Percentiles rank a stretch among this genome's conserved stretches.
Conservation (phyloP, 2,888 invertebrate species). For the Charanyca ferruginea region DNA sequence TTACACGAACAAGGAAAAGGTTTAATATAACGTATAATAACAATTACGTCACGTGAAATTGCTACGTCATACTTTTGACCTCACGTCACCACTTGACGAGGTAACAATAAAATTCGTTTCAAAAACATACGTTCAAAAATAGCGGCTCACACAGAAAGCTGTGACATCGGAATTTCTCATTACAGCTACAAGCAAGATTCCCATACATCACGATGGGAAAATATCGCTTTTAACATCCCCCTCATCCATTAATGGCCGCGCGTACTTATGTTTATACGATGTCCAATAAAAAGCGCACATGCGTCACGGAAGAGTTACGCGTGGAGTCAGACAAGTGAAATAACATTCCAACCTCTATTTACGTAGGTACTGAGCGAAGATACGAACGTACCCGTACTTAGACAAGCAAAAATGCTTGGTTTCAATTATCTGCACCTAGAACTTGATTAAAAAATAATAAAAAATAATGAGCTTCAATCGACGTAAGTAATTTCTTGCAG, state of each 20-base stretch:
- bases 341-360: conserved; percentile 56
- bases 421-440: conserved; percentile 63
- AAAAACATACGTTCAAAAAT: conserved; percentile 74
- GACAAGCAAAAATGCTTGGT: conserved; percentile 45
- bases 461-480: conserved; percentile 73
- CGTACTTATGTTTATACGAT: conserved; percentile 72
- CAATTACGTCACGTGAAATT: conserved; percentile 34
- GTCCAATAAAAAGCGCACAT: conserved; percentile 71
- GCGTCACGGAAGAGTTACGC: conserved; percentile 67
- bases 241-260: conserved; percentile 82
- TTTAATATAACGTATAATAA: conserved; percentile 21
- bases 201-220: conserved; percentile 88
- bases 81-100: conserved; percentile 60
- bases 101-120: conserved; percentile 62
- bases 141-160: conserved; percentile 83
- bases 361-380: conserved; percentile 31
- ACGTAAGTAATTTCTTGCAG: conserved; percentile 73
- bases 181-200: conserved; percentile 85
- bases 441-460: conserved; percentile 75
- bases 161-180: conserved; percentile 90
- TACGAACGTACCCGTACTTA: conserved; percentile 19
- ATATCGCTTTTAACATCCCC: conserved; percentile 87
- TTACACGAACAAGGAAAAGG: conserved; percentile 12
- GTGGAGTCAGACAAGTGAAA: conserved; percentile 55
- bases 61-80: conserved; percentile 57